Base-by-base conservation (phyloP, 2,113 vertebrate genomes). In the Lagopus muta region DNA sequence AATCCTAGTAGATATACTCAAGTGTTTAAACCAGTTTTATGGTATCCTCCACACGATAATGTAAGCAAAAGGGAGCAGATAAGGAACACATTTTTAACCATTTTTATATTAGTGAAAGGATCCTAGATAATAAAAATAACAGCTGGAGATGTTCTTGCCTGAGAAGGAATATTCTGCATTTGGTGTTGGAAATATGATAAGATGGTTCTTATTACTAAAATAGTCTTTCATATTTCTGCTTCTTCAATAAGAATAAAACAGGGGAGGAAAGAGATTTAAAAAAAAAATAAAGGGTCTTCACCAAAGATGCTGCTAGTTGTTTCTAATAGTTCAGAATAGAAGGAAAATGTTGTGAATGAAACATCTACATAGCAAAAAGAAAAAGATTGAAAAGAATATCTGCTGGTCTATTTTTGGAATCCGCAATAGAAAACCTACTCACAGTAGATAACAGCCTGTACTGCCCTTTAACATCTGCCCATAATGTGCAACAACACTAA, bases 11-110 rank as follows among this genome's bases (percentile, higher is more conserved):
- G 82, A 96, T 78, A 90, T 21, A 85, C 43, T 72, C 80, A 88
- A 75, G 61, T 92, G 71, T 93, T 92, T 90, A 96, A 95, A 90
- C 83, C 70, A 92, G 76, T 92, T 95, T 93, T 95, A 82, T 91
- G 83, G 77, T 78, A 72, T 52, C 73, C 47, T 93, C 47, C 1
- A 1, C 70, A 61, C 0, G 15, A 69, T 82, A 90, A 90, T 57
- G 47, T 71, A 88, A 90, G 83, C 66, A 84, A 78, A 94, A 92
- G 8, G 3, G 15, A 22, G 60, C 52, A 86, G 90, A 95, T 81
- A 94, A 94, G 57, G 64, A 86, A 84, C 15, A 88, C 1, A 47
- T 81, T 84, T 92, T 95, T 90, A 94, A 89, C 70, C 30, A 45
- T 84, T 93, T 90, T 2, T 75, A 8, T 67, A n/a, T 83, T 69